Evolutionary conservation across 2,888 invertebrate genomes (phyloP).

Genomic region (Horisme vitalbata): DNA sequence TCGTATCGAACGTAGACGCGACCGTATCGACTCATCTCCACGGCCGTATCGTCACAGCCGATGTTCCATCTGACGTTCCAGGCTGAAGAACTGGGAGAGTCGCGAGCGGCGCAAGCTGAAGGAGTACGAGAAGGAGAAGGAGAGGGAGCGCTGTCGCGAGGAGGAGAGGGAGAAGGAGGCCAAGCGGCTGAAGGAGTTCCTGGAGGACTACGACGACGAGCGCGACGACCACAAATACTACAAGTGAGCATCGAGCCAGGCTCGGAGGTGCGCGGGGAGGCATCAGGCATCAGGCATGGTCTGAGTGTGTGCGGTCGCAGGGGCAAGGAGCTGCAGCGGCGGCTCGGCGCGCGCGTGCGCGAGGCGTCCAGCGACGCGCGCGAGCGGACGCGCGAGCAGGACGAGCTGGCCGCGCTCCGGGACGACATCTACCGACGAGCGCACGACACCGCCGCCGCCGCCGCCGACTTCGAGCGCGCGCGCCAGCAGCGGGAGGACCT

Average conservation of each 20-base stretch:
- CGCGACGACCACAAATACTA: constrained; percentile 98
- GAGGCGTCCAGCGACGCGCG: constrained; percentile 96
- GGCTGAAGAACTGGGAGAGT: constrained; percentile 89
- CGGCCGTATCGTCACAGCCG: no score
- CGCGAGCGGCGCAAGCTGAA: constrained; percentile 94
- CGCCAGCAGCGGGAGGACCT: constrained; percentile 88
- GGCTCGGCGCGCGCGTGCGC: constrained; percentile 93
- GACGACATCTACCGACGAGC: constrained; percentile 81
- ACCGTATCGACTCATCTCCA: no score
- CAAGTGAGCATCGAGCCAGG: constrained; percentile 81
- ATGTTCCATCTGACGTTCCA: no score
- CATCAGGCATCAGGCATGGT: no score
- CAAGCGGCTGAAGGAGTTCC: constrained; percentile 96
- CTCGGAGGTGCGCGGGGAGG: no score
- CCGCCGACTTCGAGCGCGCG: no score
- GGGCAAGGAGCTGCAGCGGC: constrained; percentile 92
- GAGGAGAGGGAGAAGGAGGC: constrained; percentile 96
- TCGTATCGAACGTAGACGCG: no score
- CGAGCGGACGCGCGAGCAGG: constrained; percentile 94
- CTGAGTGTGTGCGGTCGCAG: constrained; percentile 49
- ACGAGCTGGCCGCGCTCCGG: constrained; percentile 91
- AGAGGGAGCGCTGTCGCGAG: constrained; percentile 87
- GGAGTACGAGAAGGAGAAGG: constrained; percentile 94
- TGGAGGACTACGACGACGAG: constrained; percentile 99
- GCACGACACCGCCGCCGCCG: constrained; percentile 12